Conservation (phyloP, 2,797 vertebrate species). For the Tragopan temminckii region DNA sequence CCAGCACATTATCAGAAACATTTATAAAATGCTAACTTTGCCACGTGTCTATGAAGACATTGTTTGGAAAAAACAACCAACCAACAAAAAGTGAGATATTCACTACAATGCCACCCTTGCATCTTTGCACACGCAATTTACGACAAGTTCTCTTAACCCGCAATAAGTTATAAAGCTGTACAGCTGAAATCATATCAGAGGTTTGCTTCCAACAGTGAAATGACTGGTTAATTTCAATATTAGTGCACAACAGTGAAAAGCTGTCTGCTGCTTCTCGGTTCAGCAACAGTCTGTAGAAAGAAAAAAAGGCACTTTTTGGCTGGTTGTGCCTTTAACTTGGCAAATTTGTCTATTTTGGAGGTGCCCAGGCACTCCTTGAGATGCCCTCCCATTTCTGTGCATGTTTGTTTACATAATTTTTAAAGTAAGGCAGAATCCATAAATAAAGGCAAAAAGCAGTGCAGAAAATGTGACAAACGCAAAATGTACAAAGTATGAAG, state of each 20-base stretch:
- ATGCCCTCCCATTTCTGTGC: conserved; percentile 74
- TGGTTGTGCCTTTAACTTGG: conserved; percentile 78
- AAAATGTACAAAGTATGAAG: conserved; percentile 69
- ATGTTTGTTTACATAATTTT: conserved; percentile 30
- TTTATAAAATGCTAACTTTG: conserved; percentile 46
- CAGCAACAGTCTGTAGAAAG: conserved; percentile 52
- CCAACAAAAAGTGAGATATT: neutral
- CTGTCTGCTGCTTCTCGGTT: conserved; percentile 38
- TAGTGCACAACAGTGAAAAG: conserved; percentile 54
- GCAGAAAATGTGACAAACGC: conserved; percentile 54
- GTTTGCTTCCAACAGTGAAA: conserved; percentile 28
- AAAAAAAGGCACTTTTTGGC: conserved; percentile 82
- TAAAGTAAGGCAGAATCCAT: conserved; percentile 83
- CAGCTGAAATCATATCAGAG: neutral
- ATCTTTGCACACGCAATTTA: neutral
- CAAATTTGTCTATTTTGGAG: conserved; percentile 73
- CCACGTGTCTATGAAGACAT: conserved; percentile 5
- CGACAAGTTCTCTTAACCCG: neutral
- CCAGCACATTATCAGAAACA: conserved; percentile 60
- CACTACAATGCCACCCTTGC: neutral
- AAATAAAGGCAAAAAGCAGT: conserved; percentile 77
- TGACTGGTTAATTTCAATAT: conserved; percentile 48
- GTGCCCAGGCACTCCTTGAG: conserved; percentile 74
- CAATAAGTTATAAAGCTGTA: neutral
- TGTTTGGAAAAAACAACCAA: neutral